A percentile compares a stretch with the other conserved stretches of the same genome.
Evolutionary conservation across 2,888 invertebrate genomes (phyloP).

Genomic region (Eumacrocentrus americanus): DNA sequence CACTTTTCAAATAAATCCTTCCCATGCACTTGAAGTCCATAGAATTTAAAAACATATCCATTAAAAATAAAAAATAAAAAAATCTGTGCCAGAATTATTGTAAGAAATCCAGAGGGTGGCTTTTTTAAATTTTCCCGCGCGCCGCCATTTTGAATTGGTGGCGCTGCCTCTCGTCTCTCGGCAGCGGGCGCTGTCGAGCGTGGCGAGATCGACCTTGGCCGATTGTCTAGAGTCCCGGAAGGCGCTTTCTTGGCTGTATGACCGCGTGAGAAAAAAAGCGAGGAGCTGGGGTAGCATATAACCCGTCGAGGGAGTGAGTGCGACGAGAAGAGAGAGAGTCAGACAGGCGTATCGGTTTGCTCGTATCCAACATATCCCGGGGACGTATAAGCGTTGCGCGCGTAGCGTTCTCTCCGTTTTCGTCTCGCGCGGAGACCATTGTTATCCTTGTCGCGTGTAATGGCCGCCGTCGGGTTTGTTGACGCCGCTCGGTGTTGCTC

Average conservation of each 20-base stretch:
- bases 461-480: constrained; percentile 55
- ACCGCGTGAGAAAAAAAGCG: constrained; percentile 21
- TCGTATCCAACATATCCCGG: constrained; percentile 14
- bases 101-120: too few species aligned
- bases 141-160: background rate
- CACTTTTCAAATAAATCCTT: too few species aligned
- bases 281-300: constrained; percentile 16
- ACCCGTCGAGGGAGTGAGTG: constrained; percentile 39
- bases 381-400: constrained; percentile 36
- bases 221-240: constrained; percentile 35
- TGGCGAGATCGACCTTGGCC: constrained; percentile 38
- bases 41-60: too few species aligned
- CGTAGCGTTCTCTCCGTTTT: constrained; percentile 43
- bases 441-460: constrained; percentile 58
- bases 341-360: constrained; percentile 21
- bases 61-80: too few species aligned
- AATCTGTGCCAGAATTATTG: too few species aligned
- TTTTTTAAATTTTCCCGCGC: background rate
- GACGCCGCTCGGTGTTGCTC: constrained; percentile 45
- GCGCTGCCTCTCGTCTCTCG: background rate
- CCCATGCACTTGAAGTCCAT: too few species aligned
- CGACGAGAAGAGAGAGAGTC: constrained; percentile 30
- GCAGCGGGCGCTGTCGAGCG: background rate
- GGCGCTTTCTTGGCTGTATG: constrained; percentile 30
- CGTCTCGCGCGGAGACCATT: constrained; percentile 47